Evolutionary conservation across 2,113 vertebrate species (phyloP), one percentile per base, ranked within the genome.

Genomic region (Pungitius pungitius): DNA sequence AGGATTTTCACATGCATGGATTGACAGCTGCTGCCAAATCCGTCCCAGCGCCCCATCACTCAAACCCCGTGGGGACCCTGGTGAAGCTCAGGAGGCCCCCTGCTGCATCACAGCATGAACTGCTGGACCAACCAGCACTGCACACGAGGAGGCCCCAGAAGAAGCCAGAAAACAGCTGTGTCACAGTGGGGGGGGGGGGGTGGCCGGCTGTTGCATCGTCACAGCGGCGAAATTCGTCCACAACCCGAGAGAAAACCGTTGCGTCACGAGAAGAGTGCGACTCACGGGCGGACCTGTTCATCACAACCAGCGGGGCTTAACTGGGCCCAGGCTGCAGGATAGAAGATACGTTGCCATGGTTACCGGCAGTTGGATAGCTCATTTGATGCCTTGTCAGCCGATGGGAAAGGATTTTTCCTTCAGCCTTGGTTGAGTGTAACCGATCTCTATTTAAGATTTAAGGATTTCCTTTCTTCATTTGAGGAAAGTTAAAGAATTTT

Each of bases 21-120:
- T 65, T 75, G 83, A 87, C 83, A 69, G 73, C 37, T 65, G 43
- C 72, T 56, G 60, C 67, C 70, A 85, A 86, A 80, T 78, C 85
- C 37, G 0, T 55, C 65, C 54, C 42, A 27, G 35, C 60, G 15
- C 17, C 45, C 55, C 6, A 59, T 80, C 76, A 77, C 30, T 71
- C 69, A 81, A 60, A 67, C 64, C 64, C 57, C 69, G 37, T 15
- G 55, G 51, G 52, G 60, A 52, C n/a, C n/a, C 20, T 33, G 55
- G 67, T 60, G 10, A 58, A 75, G 47, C 54, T 77, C 35, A 35
- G n/a, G 6, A 30, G 30, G 30, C 33, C 5, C 33, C 6, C 10
- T 45, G 24, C 40, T 72, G 47, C 61, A 35, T 69, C 62, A 37
- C 22, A 13, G 18, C 18, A 17, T 26, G 22, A 63, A 62, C 33